Conservation (phyloP, 2,113 vertebrate genomes). For the Eudyptes chrysolophus region DNA sequence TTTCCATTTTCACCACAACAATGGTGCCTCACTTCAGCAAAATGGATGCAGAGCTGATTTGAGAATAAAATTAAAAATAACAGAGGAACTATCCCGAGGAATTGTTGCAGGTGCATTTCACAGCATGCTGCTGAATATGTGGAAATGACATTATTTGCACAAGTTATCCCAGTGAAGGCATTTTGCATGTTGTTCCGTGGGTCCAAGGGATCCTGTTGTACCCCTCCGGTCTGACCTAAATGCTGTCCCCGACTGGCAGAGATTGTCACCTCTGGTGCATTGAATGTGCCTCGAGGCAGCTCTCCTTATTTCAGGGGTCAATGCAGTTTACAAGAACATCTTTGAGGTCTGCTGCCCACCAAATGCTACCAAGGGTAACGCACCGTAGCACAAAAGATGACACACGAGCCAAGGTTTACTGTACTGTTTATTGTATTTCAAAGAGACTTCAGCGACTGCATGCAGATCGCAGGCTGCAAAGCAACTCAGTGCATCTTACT, state of each 20-base stretch:
- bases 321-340: accelerated
- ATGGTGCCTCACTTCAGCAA: background rate
- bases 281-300: accelerated
- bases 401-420: background rate
- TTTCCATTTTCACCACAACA: background rate
- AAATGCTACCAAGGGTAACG: background rate
- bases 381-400: accelerated
- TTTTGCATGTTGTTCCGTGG: background rate
- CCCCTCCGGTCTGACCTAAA: background rate
- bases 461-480: background rate
- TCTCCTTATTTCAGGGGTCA: background rate
- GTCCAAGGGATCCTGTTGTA: background rate
- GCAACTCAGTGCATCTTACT: background rate
- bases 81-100: background rate
- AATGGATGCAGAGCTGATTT: background rate
- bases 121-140: accelerated
- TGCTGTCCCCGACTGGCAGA: background rate
- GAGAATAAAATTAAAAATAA: background rate
- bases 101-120: background rate
- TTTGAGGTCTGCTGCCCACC: background rate
- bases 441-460: accelerated
- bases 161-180: background rate
- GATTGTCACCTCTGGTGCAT: background rate
- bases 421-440: background rate
- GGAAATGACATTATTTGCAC: background rate